Evolutionary conservation across 1,140 invertebrate genomes (phyloP).

Genomic region (Grapholita molesta): DNA sequence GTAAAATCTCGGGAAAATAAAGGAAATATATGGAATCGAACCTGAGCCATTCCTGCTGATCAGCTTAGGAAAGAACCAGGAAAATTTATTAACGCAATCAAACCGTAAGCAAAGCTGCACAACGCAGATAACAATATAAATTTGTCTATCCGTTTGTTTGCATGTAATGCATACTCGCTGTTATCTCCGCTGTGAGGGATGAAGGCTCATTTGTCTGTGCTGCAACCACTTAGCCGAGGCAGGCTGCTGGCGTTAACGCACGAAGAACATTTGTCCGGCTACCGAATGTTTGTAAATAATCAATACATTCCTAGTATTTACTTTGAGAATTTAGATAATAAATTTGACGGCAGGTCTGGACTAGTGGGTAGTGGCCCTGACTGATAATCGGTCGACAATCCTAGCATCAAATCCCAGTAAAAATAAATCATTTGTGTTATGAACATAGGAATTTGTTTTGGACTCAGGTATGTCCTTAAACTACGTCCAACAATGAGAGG

Average conservation of each 20-base stretch:
- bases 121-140: background rate
- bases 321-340: too few relatives aligned
- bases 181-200: background rate
- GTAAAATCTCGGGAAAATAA: background rate
- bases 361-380: too few relatives aligned
- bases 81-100: background rate
- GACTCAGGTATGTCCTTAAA: too few relatives aligned
- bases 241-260: background rate
- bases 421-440: too few relatives aligned
- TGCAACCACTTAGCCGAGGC: background rate
- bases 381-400: too few relatives aligned
- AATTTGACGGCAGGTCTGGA: too few relatives aligned
- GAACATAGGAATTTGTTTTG: too few relatives aligned
- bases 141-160: background rate
- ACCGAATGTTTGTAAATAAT: background rate
- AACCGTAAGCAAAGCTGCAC: background rate
- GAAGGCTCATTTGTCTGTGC: background rate
- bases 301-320: background rate
- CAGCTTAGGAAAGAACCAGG: background rate
- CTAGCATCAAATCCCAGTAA: too few relatives aligned
- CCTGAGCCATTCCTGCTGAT: background rate
- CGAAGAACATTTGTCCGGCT: background rate
- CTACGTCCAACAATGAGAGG: too few relatives aligned
- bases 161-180: background rate
- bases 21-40: background rate